These are phyloP conservation scores for Oasisia sp. DNA, from an alignment of 2,888 invertebrate species.

Conservation along the genomic window DNA sequence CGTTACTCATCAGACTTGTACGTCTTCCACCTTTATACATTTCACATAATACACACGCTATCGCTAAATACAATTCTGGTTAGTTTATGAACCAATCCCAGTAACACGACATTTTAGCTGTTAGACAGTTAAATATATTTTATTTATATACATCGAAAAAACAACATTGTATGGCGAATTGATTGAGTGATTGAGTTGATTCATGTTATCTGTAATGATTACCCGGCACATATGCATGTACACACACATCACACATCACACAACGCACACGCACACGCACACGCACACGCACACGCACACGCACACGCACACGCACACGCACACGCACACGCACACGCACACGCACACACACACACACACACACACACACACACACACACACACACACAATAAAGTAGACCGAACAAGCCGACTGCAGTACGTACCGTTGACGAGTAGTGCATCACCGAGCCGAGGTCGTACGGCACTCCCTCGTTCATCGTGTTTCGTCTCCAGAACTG, in stretches of 20 bases:
- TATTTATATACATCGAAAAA: neutral
- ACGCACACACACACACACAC: neutral
- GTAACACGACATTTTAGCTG: neutral
- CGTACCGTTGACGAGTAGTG: slow-evolving; percentile 37
- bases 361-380: neutral
- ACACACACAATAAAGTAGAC: neutral
- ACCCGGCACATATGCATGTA: neutral
- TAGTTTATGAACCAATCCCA: neutral
- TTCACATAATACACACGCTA: neutral
- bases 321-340: neutral
- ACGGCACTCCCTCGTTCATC: slow-evolving; percentile 27
- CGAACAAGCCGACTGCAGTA: neutral
- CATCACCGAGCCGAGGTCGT: slow-evolving; percentile 39
- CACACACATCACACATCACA: slow-evolving; percentile 24
- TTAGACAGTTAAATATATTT: neutral
- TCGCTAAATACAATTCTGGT: neutral
- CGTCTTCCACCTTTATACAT: neutral
- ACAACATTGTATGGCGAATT: too few species aligned
- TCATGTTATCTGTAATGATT: too few species aligned
- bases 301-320: slow-evolving; percentile 3
- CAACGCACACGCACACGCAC: neutral
- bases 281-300: neutral
- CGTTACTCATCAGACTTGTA: neutral
- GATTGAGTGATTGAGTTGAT: too few species aligned
- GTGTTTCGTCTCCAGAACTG: slow-evolving; percentile 28